Conservation (phyloP, 1,140 invertebrate genomes). For the Pygmarrhopalites habei region DNA sequence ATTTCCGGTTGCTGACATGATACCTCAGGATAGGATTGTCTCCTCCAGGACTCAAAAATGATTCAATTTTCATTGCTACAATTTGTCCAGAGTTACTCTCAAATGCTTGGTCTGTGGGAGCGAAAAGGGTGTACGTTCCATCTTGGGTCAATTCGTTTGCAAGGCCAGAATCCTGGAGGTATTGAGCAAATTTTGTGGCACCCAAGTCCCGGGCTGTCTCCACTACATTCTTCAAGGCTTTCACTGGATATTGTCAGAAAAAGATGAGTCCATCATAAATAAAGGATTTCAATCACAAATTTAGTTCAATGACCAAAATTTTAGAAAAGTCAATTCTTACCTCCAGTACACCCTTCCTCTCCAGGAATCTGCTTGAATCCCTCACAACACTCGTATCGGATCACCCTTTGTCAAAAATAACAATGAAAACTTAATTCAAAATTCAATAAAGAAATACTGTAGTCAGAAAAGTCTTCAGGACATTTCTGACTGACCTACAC, state of each 20-base stretch:
- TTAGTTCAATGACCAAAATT: too few species aligned
- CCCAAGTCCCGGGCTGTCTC: constrained; percentile 48
- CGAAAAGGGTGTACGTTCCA: constrained; percentile 51
- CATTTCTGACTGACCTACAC: too few species aligned
- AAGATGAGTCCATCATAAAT: too few species aligned
- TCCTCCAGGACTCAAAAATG: constrained; percentile 7
- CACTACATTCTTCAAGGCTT: constrained; percentile 48
- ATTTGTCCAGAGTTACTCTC: constrained; percentile 39
- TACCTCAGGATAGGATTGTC: constrained; percentile 46
- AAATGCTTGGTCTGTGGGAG: constrained; percentile 50
- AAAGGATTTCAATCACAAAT: too few species aligned
- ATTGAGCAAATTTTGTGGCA: constrained; percentile 47
- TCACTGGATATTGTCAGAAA: constrained; percentile 48
- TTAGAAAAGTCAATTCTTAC: too few species aligned
- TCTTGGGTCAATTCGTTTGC: constrained; percentile 41
- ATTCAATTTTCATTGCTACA: constrained; percentile 28
- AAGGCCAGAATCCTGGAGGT: constrained; percentile 45
- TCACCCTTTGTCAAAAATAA: constrained; percentile 44
- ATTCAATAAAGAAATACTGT: too few species aligned
- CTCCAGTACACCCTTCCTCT: constrained; percentile 47
- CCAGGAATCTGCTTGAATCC: constrained; percentile 46
- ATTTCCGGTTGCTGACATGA: constrained; percentile 45
- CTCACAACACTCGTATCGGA: constrained; percentile 51
- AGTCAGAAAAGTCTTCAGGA: too few species aligned
- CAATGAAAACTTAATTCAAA: too few species aligned